These are phyloP conservation scores for Argyresthia goedartella DNA, from an alignment of 2,888 invertebrate genomes.

Conservation along the genomic window DNA sequence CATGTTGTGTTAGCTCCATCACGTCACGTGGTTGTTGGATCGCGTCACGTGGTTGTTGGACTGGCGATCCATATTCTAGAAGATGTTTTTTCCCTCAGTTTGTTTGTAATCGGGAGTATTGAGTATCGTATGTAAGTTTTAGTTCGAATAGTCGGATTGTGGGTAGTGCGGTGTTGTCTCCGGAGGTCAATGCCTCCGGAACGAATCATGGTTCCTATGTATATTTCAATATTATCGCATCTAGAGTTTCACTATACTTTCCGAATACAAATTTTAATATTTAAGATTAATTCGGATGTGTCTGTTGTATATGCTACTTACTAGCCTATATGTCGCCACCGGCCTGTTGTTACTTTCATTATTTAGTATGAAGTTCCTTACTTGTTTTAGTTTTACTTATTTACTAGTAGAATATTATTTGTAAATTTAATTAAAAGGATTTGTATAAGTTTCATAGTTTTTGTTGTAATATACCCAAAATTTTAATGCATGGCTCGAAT, in stretches of 20 bases:
- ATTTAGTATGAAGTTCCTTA: conserved; percentile 28
- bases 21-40: conserved; percentile 25
- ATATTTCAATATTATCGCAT: conserved; percentile 72
- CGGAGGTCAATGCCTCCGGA: conserved; percentile 61
- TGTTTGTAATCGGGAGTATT: conserved; percentile 10
- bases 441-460: background rate
- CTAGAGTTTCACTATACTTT: conserved; percentile 71
- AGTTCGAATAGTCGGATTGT: conserved; percentile 55
- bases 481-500: conserved; percentile 9
- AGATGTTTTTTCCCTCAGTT: conserved; percentile 14
- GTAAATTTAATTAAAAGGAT: background rate
- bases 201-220: conserved; percentile 73
- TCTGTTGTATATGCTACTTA: conserved; percentile 65
- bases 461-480: background rate
- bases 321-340: conserved; percentile 61
- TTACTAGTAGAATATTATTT: background rate
- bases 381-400: background rate
- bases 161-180: conserved; percentile 65
- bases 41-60: conserved; percentile 25
- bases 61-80: conserved; percentile 20
- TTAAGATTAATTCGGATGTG: conserved; percentile 69
- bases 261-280: conserved; percentile 71
- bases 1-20: conserved; percentile 26
- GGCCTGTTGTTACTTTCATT: conserved; percentile 62
- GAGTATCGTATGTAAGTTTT: conserved; percentile 34